Base-by-base conservation (phyloP, 2,888 invertebrate species). In the Plagodis pulveraria region DNA sequence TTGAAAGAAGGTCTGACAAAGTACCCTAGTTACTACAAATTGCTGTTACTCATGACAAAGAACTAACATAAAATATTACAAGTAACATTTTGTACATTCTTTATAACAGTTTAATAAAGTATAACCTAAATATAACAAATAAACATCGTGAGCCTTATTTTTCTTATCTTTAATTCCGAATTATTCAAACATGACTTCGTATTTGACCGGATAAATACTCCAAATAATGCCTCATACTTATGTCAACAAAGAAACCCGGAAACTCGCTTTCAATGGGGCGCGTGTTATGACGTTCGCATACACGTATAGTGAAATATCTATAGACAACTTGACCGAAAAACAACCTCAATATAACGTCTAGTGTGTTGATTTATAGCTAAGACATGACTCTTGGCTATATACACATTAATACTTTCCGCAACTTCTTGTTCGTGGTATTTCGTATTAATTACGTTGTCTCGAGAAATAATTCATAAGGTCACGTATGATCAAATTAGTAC, bases 281-380 rank as follows among this genome's bases (percentile, higher is more conserved):
- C 49, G 32, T 50, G 49, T 54, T 58, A 58, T 43, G 43, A 55
- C 46, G 51, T 59, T 51, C 50, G 35, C 47, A 50, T 33, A 59
- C 12, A 32, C 46, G 42, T 46, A 59, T 55, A 38, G 50, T 53
- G 49, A 50, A 40, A 47, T 48, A 53, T 12, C 9, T 57, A 53
- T 51, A 57, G 36, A 55, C 47, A 57, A 36, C 46, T 56, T 63
- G 65, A 63, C 61, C 57, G 42, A 60, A 63, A 49, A 51, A 50
- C 50, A 33, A 42, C 50, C 50, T 47, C 44, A 52, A 56, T 62
- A 48, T 49, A 43, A 56, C 44, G 52, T 12, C 50, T 35, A 36
- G 40, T 40, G 12, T 12, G 38, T 59, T 42, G 51, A 61, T 63
- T 62, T 63, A 66, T 63, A 45, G 50, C 56, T 44, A 5, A 56